Base-by-base conservation (phyloP, 2,797 vertebrate genomes). In the Vultur gryphus region DNA sequence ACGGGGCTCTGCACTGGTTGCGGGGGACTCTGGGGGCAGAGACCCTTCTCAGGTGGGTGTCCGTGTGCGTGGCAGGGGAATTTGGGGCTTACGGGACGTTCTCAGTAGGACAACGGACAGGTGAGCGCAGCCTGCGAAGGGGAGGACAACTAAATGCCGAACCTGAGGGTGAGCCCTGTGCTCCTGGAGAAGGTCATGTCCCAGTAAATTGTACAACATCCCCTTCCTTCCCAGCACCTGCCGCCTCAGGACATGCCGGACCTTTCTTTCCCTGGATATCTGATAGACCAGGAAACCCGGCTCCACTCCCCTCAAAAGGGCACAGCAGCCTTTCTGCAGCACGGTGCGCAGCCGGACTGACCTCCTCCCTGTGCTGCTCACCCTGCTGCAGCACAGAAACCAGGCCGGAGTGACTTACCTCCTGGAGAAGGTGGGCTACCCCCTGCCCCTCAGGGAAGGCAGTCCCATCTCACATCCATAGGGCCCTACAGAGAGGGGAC, bases 301-400 rank as follows among this genome's bases (percentile, higher is more conserved):
- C 4, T 81, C 52, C 7, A 3, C 70, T 71, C 41, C 35, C 41
- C 37, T 37, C 26, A 23, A 25, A 65, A 57, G 43, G 37, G 19
- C 16, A 28, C 46, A 65, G 78, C 41, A 72, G 18, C 59, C 39
- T 69, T 31, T 77, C 46, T 28, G 77, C 51, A 61, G 43, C 29
- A 35, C 0, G 1, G 5, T 18, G 48, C 41, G 16, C 28, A n/a
- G 43, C 41, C 13, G 2, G n/a, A 16, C 33, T 7, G 23, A 24
- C 51, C 64, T 58, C 46, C 31, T 71, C 26, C 13, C 37, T 33
- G 43, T 33, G 57, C 19, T 39, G 15, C 29, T 87, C 35, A 15
- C 6, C 19, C 48, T 33, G 37, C 54, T 51, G 19, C 55, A 55
- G 87, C 55, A 24, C 37, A 89, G 46, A 80, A 57, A 20, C 23